Conservation (phyloP, 2,888 invertebrate genomes). For the Dynastes maya region DNA sequence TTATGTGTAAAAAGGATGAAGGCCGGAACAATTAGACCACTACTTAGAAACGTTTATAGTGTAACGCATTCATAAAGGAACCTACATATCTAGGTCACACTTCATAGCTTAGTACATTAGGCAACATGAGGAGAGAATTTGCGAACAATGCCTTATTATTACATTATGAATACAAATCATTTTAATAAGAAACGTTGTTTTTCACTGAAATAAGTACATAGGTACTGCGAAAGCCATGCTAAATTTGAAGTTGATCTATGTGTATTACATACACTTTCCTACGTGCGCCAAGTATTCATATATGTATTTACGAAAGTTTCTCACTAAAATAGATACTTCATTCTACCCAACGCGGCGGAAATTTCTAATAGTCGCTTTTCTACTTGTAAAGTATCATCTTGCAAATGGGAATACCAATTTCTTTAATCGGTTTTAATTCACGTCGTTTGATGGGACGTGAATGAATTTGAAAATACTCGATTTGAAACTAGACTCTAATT, state of each 20-base stretch:
- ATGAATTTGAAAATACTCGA: not conserved
- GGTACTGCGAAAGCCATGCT: not conserved
- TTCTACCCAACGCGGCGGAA: not conserved
- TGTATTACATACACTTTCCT: conserved; percentile 3
- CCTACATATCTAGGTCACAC: not conserved
- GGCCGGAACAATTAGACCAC: not conserved
- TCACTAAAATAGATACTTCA: not conserved
- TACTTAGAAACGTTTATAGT: not conserved
- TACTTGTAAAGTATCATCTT: conserved; percentile 31
- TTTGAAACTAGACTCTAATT: not conserved
- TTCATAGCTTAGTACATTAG: not conserved
- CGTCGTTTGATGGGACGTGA: not conserved
- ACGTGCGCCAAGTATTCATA: not conserved
- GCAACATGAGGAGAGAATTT: not conserved
- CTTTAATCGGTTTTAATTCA: conserved; percentile 33
- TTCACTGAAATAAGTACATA: not conserved
- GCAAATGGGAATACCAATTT: conserved; percentile 21
- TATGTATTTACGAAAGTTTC: conserved; percentile 16
- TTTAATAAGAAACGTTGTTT: not conserved
- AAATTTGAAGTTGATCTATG: not conserved
- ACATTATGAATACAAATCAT: conserved; percentile 17
- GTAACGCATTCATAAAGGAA: not conserved
- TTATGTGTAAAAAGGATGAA: not conserved
- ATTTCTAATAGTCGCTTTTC: conserved; percentile 29
- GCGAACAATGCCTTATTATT: conserved; percentile 19